Evolutionary conservation across 2,888 invertebrate genomes (phyloP).

Genomic region (Zeuzera pyrina): DNA sequence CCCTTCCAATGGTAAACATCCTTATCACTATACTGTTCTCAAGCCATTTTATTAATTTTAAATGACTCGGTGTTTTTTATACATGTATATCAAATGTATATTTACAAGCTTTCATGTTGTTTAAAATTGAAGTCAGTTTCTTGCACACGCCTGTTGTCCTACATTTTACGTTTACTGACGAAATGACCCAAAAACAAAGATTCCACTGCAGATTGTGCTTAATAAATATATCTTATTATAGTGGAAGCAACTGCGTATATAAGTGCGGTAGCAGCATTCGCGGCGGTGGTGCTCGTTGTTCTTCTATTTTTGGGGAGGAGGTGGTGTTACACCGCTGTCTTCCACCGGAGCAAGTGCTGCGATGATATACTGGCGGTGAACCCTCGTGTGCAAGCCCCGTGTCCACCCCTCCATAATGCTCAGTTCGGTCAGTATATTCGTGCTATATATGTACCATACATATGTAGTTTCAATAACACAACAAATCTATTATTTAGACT

Average conservation of each 20-base stretch:
- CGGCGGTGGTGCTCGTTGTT: slow-evolving; percentile 85
- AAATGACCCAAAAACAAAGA: neutral
- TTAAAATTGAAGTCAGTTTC: neutral
- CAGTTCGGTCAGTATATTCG: slow-evolving; percentile 48
- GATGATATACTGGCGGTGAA: slow-evolving; percentile 62
- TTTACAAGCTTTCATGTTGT: too few relatives aligned
- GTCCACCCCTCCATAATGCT: slow-evolving; percentile 52
- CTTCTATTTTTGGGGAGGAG: slow-evolving; percentile 91
- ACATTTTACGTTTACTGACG: neutral
- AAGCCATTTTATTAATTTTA: too few relatives aligned
- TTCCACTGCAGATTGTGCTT: neutral
- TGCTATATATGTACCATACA: neutral
- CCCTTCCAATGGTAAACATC: slow-evolving; percentile 57
- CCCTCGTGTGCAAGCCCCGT: slow-evolving; percentile 46
- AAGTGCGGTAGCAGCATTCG: slow-evolving; percentile 89
- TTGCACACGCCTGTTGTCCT: neutral
- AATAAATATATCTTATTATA: slow-evolving; percentile 44
- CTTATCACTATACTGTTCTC: slow-evolving; percentile 8
- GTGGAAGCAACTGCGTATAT: slow-evolving; percentile 91
- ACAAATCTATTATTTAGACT: too few relatives aligned
- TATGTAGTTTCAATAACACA: too few relatives aligned
- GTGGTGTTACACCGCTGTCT: slow-evolving; percentile 59
- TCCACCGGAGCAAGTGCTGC: slow-evolving; percentile 49
- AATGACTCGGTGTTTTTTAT: too few relatives aligned
- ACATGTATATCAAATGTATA: too few relatives aligned